Conservation (phyloP, 2,113 vertebrate genomes). For the Xenopus tropicalis region DNA sequence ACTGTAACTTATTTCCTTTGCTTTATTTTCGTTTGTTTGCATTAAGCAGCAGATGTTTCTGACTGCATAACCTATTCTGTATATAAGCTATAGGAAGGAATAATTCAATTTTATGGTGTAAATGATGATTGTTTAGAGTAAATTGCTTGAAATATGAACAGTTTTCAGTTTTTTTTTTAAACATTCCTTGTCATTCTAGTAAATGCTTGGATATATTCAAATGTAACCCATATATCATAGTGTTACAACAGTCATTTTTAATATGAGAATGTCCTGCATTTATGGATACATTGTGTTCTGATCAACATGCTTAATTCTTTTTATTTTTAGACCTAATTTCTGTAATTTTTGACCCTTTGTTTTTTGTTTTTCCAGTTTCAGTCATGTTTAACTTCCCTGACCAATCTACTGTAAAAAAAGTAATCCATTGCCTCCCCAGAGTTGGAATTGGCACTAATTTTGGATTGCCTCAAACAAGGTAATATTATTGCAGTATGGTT, state of each 20-base stretch:
- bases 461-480: constrained; percentile 95
- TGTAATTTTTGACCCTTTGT: not conserved
- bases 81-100: constrained; percentile 19
- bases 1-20: not conserved
- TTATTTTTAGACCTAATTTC: too few species aligned
- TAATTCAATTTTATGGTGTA: constrained; percentile 38
- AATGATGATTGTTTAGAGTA: constrained; percentile 27
- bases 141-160: constrained; percentile 4
- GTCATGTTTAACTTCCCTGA: constrained; percentile 98
- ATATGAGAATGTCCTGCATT: too few species aligned
- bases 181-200: not conserved
- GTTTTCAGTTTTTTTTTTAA: not conserved
- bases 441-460: constrained; percentile 94
- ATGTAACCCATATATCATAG: not conserved
- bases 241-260: not conserved
- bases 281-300: too few species aligned
- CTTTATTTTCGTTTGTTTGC: constrained; percentile 11
- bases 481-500: constrained; percentile 25
- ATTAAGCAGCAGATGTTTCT: constrained; percentile 31
- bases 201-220: not conserved
- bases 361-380: constrained; percentile 70
- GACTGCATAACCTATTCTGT: constrained; percentile 11
- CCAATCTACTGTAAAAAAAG: constrained; percentile 86
- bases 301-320: too few species aligned
- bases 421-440: constrained; percentile 88